Evolutionary conservation across 2,113 vertebrate genomes (phyloP).

Genomic region (Myotis lucifugus): DNA sequence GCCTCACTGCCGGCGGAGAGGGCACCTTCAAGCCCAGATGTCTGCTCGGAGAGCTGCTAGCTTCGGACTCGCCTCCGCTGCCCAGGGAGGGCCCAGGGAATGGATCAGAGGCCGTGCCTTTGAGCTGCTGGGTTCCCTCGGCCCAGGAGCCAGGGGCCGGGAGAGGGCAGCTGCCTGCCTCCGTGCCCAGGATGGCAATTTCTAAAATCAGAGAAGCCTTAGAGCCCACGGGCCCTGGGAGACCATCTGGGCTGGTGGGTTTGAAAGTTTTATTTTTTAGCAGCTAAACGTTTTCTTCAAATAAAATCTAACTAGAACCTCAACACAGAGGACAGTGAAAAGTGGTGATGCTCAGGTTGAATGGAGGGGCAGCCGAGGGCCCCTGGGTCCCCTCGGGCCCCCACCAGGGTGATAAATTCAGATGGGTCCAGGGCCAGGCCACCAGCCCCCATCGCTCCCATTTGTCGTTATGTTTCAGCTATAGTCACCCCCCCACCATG

Average conservation of each 20-base stretch:
- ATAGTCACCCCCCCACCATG: too few relatives aligned
- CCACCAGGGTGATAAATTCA: background rate
- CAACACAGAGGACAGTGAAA: background rate
- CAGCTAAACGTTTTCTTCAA: conserved; percentile 31
- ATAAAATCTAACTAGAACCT: background rate
- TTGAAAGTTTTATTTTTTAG: conserved; percentile 26
- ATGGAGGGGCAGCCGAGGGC: background rate
- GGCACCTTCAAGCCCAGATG: background rate
- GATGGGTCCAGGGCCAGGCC: background rate
- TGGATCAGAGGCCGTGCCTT: background rate
- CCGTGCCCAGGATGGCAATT: background rate
- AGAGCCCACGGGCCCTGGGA: background rate
- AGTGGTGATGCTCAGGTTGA: background rate
- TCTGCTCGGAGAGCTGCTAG: background rate
- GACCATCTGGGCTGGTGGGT: background rate
- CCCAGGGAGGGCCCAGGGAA: background rate
- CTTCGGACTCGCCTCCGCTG: background rate
- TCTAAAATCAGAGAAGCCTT: conserved; percentile 1
- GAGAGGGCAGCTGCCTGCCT: background rate
- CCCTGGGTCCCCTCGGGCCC: background rate
- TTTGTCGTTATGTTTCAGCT: background rate
- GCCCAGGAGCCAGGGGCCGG: background rate
- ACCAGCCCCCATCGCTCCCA: background rate
- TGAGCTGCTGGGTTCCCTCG: background rate
- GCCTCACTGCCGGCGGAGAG: background rate